Evolutionary conservation across 1,140 invertebrate genomes (phyloP).

Genomic region (Zaprionus gabonicus): DNA sequence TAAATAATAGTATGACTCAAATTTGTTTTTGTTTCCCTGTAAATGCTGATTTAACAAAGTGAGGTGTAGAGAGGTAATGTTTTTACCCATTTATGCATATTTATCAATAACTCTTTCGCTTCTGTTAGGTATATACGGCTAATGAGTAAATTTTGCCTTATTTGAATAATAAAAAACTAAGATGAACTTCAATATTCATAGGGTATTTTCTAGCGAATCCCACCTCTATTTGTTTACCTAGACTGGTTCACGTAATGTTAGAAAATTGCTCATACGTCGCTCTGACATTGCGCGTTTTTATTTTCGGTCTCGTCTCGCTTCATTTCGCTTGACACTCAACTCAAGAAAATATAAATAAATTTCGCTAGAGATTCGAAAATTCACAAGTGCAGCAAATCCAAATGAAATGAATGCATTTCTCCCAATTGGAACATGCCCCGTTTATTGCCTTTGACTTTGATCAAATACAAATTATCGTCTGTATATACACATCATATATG

Average conservation of each 20-base stretch:
- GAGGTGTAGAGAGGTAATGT: neutral
- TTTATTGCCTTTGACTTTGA: conserved; percentile 32
- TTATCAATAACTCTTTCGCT: too few species aligned
- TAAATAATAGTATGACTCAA: conserved; percentile 33
- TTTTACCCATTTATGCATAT: too few species aligned
- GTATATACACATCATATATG: conserved; percentile 8
- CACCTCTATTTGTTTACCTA: neutral
- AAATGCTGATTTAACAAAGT: neutral
- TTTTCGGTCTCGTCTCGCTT: conserved; percentile 45
- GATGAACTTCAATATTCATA: neutral
- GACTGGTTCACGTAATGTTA: neutral
- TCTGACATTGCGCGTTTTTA: conserved; percentile 57
- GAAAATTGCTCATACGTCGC: conserved; percentile 58
- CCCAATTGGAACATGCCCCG: conserved; percentile 4
- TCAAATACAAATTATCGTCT: conserved; percentile 31
- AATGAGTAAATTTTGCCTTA: too few species aligned
- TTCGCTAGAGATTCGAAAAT: conserved; percentile 35
- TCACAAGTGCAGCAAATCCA: conserved; percentile 39
- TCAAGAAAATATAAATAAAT: conserved; percentile 32
- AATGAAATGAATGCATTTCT: conserved; percentile 20
- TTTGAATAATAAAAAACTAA: neutral
- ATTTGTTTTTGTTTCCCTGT: conserved; percentile 16
- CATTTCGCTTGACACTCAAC: conserved; percentile 51
- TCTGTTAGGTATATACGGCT: too few species aligned
- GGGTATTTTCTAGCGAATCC: neutral